phyloP scores from a whole-genome alignment of 2,113 vertebrate genomes.

The Channa argus region DNA sequence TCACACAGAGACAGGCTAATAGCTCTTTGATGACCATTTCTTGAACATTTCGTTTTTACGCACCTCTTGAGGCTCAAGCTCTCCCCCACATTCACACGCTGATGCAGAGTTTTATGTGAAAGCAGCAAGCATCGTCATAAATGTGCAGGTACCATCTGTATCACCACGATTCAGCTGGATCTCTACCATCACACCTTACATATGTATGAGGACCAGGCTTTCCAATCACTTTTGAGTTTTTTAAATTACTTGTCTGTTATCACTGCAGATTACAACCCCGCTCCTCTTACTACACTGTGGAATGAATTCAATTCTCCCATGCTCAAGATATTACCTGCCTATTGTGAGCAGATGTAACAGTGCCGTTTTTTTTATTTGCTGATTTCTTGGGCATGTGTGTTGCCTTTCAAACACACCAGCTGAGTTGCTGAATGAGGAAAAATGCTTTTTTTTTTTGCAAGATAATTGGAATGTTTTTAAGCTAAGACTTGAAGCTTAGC shows the following conservation, averaged over 20 bases:
- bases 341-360: slow-evolving; percentile 43
- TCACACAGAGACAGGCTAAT: slow-evolving; percentile 7
- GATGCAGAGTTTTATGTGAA: not conserved
- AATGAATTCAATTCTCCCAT: slow-evolving; percentile 53
- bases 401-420: slow-evolving; percentile 10
- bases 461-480: not conserved
- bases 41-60: no score
- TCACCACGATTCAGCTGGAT: not conserved
- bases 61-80: not conserved
- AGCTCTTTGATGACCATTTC: slow-evolving; percentile 10
- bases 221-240: slow-evolving; percentile 53
- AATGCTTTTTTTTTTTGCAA: slow-evolving; percentile 17
- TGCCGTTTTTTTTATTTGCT: slow-evolving; percentile 26
- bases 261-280: slow-evolving; percentile 56
- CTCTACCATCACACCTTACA: slow-evolving; percentile 39
- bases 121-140: not conserved
- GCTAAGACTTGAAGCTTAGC: not conserved
- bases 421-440: slow-evolving; percentile 10
- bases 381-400: slow-evolving; percentile 12
- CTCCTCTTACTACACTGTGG: slow-evolving; percentile 31
- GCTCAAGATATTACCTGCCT: slow-evolving; percentile 55
- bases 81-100: slow-evolving; percentile 1
- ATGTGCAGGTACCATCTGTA: slow-evolving; percentile 4
- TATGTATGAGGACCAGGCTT: slow-evolving; percentile 62
- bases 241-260: slow-evolving; percentile 69